Conservation (phyloP, 2,113 vertebrate species). For the Atrichornis clamosus region DNA sequence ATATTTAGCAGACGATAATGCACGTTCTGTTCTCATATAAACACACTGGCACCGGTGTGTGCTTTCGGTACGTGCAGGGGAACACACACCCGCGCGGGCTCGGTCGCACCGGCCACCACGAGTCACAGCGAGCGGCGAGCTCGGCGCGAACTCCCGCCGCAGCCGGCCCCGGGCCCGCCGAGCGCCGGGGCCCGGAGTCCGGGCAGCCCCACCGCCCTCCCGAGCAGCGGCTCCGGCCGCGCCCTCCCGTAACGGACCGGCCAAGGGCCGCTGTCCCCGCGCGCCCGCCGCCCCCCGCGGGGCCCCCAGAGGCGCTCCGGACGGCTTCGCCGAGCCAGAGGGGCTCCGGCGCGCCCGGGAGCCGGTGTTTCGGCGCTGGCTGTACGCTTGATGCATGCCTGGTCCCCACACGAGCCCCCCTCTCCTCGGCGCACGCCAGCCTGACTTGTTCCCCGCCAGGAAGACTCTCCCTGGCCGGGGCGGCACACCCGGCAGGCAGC, state of each 20-base stretch:
- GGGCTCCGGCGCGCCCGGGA: not conserved
- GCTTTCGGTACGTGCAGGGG: not conserved
- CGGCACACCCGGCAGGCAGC: not conserved
- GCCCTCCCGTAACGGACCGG: not conserved
- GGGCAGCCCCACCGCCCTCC: not conserved
- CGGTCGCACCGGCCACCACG: not conserved
- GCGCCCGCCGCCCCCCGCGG: not conserved
- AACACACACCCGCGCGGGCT: not conserved
- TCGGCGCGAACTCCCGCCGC: not conserved
- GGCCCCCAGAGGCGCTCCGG: not conserved
- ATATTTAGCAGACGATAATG: fast-evolving
- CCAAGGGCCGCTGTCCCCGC: not conserved
- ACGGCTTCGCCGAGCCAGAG: not conserved
- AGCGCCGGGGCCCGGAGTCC: not conserved
- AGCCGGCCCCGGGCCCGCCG: not conserved
- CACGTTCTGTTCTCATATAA: fast-evolving
- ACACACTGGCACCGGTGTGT: not conserved
- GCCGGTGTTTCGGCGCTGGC: not conserved
- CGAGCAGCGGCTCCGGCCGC: not conserved
- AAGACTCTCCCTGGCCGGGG: not conserved
- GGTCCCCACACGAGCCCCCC: not conserved
- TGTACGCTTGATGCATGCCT: not conserved
- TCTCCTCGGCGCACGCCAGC: not conserved
- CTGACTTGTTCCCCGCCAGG: not conserved
- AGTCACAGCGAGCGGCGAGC: not conserved